Percentiles rank a stretch among this genome's conserved stretches.
Evolutionary conservation across 2,113 vertebrate genomes (phyloP).

Genomic region (Hemibagrus wyckioides): DNA sequence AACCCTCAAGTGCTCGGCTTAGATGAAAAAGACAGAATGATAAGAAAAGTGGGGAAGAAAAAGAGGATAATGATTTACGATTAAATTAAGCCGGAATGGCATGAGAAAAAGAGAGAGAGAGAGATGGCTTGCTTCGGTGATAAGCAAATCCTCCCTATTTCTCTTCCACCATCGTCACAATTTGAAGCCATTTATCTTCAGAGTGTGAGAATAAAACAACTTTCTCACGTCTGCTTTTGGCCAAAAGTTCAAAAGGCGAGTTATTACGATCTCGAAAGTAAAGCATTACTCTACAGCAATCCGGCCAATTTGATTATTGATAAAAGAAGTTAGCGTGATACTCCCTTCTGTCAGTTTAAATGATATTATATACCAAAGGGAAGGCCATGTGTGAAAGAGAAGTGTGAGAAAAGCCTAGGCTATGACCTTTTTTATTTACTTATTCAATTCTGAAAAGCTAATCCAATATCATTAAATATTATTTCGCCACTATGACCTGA

Average conservation of each 20-base stretch:
- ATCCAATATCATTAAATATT: not conserved
- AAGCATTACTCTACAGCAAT: not conserved
- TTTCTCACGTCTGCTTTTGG: not conserved
- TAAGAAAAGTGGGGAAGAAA: not conserved
- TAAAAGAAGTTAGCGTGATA: not conserved
- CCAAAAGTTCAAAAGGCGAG: not conserved
- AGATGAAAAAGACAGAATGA: constrained; percentile 41
- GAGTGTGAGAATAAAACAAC: constrained; percentile 32
- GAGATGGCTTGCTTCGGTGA: not conserved
- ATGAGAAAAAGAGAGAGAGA: constrained; percentile 3
- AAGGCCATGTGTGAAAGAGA: not conserved
- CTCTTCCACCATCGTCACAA: constrained; percentile 23
- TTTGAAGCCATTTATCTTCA: not conserved
- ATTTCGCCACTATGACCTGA: not conserved
- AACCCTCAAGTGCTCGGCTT: constrained; percentile 9
- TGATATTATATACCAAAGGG: not conserved
- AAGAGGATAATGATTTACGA: not conserved
- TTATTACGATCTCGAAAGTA: not conserved
- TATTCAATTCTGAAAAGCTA: not conserved
- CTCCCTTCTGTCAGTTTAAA: not conserved
- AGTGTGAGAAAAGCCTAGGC: not conserved
- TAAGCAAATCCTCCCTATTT: constrained; percentile 13
- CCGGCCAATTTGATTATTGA: not conserved
- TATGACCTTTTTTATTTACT: not conserved
- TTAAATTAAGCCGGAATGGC: not conserved